These are phyloP conservation scores for Nowickia ferox DNA, from an alignment of 2,888 invertebrate species.

Conservation along the genomic window DNA sequence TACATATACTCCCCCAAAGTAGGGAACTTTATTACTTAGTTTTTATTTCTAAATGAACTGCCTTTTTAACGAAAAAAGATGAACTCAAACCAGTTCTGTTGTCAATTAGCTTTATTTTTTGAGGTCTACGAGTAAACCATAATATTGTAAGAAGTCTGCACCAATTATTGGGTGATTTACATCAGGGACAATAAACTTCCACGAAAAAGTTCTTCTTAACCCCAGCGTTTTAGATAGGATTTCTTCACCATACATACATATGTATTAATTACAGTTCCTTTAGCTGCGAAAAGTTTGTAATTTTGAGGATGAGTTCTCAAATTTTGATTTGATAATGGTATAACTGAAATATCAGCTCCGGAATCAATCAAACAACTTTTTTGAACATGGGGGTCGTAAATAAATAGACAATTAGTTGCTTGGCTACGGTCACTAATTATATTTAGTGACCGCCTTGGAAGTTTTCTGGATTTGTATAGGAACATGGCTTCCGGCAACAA, in stretches of 20 bases:
- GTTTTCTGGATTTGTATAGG: not conserved
- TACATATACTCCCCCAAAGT: conserved; percentile 10
- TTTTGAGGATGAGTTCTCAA: not conserved
- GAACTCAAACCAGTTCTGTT: not conserved
- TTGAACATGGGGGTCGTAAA: not conserved
- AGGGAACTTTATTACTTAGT: not conserved
- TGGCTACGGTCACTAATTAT: conserved; percentile 21
- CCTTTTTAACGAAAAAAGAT: not conserved
- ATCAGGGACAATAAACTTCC: not conserved
- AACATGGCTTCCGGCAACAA: not conserved
- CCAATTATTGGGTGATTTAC: too few relatives aligned
- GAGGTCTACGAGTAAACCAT: too few relatives aligned
- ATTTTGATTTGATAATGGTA: conserved; percentile 9
- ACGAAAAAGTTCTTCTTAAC: conserved; percentile 8
- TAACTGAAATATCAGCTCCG: conserved; percentile 15
- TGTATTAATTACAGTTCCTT: not conserved
- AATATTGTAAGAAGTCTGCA: too few relatives aligned
- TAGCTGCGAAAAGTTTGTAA: conserved; percentile 24
- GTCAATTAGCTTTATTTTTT: too few relatives aligned
- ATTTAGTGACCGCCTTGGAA: conserved; percentile 1
- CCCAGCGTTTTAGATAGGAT: not conserved
- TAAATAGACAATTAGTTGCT: conserved; percentile 8
- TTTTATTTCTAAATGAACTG: not conserved
- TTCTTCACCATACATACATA: not conserved
- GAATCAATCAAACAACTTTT: conserved; percentile 3